phyloP scores from a whole-genome alignment of 2,888 invertebrate species.

The Tetragnatha montana region DNA sequence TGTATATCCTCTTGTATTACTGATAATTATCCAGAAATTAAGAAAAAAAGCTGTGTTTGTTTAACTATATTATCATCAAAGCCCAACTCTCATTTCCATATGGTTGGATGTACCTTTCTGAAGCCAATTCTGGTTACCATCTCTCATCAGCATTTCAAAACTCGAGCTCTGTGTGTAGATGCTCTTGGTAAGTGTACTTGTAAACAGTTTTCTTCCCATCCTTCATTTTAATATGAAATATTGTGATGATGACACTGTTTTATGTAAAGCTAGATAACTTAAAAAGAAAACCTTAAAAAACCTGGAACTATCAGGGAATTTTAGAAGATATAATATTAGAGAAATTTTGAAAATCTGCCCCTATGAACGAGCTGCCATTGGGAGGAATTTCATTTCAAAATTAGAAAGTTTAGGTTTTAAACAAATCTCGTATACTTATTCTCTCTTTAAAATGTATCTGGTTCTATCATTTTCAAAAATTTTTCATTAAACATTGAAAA shows the following conservation, averaged over 20 bases:
- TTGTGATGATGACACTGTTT: not conserved
- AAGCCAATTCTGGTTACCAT: constrained; percentile 85
- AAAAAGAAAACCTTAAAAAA: too few relatives aligned
- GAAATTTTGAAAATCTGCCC: too few relatives aligned
- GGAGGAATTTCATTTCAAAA: too few relatives aligned
- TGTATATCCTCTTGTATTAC: constrained; percentile 84
- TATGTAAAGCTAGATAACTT: not conserved
- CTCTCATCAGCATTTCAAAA: constrained; percentile 88
- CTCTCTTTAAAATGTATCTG: too few relatives aligned
- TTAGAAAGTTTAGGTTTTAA: too few relatives aligned
- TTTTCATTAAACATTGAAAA: too few relatives aligned
- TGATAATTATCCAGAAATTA: constrained; percentile 88
- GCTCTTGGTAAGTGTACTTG: constrained; percentile 81
- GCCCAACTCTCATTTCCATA: constrained; percentile 84
- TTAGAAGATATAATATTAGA: too few relatives aligned
- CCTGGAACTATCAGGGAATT: too few relatives aligned
- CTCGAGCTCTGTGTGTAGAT: constrained; percentile 84
- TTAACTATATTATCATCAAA: constrained; percentile 82
- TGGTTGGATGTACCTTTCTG: constrained; percentile 84
- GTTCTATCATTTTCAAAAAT: too few relatives aligned
- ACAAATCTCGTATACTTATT: too few relatives aligned
- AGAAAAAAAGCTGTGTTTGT: constrained; percentile 85
- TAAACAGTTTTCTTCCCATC: too few relatives aligned
- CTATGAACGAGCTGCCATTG: too few relatives aligned
- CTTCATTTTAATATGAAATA: not conserved